Percentiles rank a stretch among this genome's conserved stretches.
Conservation (phyloP, 92 coral and sea anemone genomes). For the Phenganax stokvisi region DNA sequence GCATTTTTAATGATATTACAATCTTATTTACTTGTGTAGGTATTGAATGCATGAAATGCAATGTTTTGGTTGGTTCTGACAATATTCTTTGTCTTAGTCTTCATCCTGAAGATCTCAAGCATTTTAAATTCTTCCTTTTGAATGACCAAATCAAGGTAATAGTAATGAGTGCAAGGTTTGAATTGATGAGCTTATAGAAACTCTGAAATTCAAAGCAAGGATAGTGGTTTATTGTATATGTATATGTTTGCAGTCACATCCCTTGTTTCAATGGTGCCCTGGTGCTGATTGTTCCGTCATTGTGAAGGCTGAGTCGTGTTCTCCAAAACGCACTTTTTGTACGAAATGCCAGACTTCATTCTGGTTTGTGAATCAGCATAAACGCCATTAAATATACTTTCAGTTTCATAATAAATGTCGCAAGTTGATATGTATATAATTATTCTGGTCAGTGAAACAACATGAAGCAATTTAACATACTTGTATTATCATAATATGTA, state of each 20-base stretch:
- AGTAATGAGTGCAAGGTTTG: neutral
- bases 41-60: conserved; percentile 80
- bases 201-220: neutral
- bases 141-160: conserved; percentile 75
- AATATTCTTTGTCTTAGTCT: conserved; percentile 55
- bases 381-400: neutral
- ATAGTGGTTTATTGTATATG: neutral
- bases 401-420: no score
- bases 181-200: neutral
- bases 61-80: conserved; percentile 64
- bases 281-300: conserved; percentile 78
- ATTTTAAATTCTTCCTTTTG: conserved; percentile 59
- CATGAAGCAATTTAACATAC: neutral
- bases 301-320: conserved; percentile 65
- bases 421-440: no score
- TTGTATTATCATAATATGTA: neutral
- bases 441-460: conserved; percentile 64
- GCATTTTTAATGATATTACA: no score
- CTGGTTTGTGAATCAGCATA: conserved; percentile 57
- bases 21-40: conserved; percentile 38
- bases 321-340: conserved; percentile 74
- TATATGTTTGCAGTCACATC: conserved; percentile 57
- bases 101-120: conserved; percentile 42
- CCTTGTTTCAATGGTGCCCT: conserved; percentile 86
- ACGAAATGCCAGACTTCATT: conserved; percentile 66